Conservation (phyloP, 2,888 invertebrate species). For the Margaritifera margaritifera region DNA sequence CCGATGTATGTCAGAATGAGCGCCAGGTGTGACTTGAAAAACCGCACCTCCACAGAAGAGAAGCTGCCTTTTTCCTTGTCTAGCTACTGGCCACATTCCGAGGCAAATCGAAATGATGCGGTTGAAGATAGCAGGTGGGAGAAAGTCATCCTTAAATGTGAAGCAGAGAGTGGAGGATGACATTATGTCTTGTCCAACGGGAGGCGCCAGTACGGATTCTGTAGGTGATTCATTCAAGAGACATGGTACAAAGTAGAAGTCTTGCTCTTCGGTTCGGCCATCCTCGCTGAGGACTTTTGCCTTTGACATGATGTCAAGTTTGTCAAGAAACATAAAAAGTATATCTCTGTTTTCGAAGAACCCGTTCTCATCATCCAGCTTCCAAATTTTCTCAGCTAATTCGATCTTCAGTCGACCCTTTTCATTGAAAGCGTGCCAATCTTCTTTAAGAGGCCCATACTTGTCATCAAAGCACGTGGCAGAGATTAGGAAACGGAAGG, state of each 20-base stretch:
- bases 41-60: conserved; percentile 30
- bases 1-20: conserved; percentile 16
- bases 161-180: conserved; percentile 24
- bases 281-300: conserved; percentile 17
- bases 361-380: conserved; percentile 18
- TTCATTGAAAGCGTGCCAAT: conserved; percentile 22
- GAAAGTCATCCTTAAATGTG: conserved; percentile 21
- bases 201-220: conserved; percentile 1
- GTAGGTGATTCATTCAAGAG: conserved; percentile 18
- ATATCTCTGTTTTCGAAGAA: conserved; percentile 29
- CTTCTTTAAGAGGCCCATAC: conserved; percentile 18
- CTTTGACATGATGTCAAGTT: conserved; percentile 27
- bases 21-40: conserved; percentile 19
- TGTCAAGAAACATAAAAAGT: conserved; percentile 21
- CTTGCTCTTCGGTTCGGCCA: conserved; percentile 10
- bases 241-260: conserved; percentile 27
- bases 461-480: conserved; percentile 28
- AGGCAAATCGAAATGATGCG: conserved; percentile 22
- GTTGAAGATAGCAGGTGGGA: conserved; percentile 30
- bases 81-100: conserved; percentile 24
- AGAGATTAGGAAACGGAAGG: conserved; percentile 24
- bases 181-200: neutral
- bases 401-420: conserved; percentile 17
- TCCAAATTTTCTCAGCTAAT: conserved; percentile 25
- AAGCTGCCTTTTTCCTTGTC: conserved; percentile 19